phyloP scores from a whole-genome alignment of 2,113 vertebrate genomes.

The Percopsis transmontana region DNA sequence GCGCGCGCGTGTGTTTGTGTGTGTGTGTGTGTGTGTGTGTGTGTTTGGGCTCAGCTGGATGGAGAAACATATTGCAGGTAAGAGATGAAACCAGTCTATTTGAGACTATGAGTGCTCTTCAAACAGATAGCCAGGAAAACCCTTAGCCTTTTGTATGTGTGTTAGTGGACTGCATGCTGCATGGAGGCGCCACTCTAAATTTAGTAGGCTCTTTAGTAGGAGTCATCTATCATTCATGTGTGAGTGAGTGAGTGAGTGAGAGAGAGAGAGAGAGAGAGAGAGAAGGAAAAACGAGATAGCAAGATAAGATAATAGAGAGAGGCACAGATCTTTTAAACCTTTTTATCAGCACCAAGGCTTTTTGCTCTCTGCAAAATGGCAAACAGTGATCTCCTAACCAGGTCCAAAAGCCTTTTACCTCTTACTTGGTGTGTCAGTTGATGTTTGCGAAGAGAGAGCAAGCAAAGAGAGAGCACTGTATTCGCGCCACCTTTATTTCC shows the following conservation, averaged over 20 bases:
- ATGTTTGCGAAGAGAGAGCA: too few relatives aligned
- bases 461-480: too few relatives aligned
- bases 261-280: neutral
- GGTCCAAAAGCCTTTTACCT: too few relatives aligned
- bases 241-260: slow-evolving; percentile 5
- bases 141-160: neutral
- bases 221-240: slow-evolving; percentile 72
- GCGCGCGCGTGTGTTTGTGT: neutral
- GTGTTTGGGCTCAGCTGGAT: slow-evolving; percentile 9
- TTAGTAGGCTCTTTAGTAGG: slow-evolving; percentile 58
- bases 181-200: slow-evolving; percentile 66
- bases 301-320: neutral
- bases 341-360: too few relatives aligned
- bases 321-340: neutral
- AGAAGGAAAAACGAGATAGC: neutral
- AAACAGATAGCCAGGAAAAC: slow-evolving; percentile 7
- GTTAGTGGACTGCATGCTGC: slow-evolving; percentile 11
- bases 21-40: neutral
- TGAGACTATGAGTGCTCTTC: slow-evolving; percentile 3
- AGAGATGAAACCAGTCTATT: neutral
- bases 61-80: neutral
- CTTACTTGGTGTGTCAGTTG: too few relatives aligned
- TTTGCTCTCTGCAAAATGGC: too few relatives aligned
- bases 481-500: too few relatives aligned
- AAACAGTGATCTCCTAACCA: too few relatives aligned